Percentiles rank a stretch among this genome's conserved stretches.
Evolutionary conservation across 2,888 invertebrate species (phyloP).

Genomic region (Drosophila nr. fundita): DNA sequence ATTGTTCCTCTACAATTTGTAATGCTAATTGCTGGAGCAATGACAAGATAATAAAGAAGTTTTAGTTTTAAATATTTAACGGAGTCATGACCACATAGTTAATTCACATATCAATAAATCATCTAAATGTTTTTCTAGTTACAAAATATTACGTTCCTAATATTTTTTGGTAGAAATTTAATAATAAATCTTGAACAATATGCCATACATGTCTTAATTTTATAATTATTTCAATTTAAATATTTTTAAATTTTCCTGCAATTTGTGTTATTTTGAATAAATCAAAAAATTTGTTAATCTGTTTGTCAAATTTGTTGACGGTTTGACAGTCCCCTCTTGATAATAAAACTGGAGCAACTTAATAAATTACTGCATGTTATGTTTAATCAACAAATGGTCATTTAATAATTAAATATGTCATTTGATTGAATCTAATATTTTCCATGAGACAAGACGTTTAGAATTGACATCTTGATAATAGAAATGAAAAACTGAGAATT

Average conservation of each 20-base stretch:
- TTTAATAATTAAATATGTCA: not conserved
- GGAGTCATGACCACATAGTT: not conserved
- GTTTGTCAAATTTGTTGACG: not conserved
- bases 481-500: not conserved
- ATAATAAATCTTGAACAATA: not conserved
- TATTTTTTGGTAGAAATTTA: not conserved
- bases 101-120: not conserved
- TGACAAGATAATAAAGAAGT: not conserved
- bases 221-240: not conserved
- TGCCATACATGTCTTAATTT: not conserved
- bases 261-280: not conserved
- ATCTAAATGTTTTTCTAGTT: not conserved
- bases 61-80: not conserved
- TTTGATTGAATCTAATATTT: not conserved
- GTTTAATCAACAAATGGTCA: not conserved
- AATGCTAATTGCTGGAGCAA: not conserved
- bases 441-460: not conserved
- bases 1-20: not conserved
- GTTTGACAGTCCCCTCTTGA: not conserved
- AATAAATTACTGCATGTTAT: not conserved
- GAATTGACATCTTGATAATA: not conserved
- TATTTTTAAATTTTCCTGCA: too few species aligned
- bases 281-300: not conserved
- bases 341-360: not conserved
- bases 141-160: not conserved